Conservation (phyloP, 2,113 vertebrate species). For the Cnemophilus loriae region DNA sequence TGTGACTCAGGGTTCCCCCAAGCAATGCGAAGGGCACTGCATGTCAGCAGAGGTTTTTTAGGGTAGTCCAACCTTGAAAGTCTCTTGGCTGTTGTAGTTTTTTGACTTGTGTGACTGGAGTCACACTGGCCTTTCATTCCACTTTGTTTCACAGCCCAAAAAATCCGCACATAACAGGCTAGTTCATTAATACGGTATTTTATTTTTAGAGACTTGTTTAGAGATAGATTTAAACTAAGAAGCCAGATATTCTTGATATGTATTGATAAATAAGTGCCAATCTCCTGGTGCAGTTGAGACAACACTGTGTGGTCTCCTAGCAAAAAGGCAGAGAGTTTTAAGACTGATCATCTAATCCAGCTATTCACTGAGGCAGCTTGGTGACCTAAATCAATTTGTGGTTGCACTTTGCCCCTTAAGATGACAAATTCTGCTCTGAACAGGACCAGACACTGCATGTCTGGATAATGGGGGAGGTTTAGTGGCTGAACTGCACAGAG, state of each 20-base stretch:
- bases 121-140: neutral
- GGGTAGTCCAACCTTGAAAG: neutral
- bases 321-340: neutral
- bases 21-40: neutral
- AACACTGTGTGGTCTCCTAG: neutral
- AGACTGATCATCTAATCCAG: neutral
- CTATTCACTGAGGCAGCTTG: neutral
- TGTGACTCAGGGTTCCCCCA: neutral
- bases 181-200: neutral
- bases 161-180: neutral
- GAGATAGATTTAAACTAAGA: neutral
- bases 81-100: neutral
- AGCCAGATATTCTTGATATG: neutral
- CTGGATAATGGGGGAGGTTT: neutral
- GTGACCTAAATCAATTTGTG: neutral
- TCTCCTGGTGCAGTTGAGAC: neutral
- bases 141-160: neutral
- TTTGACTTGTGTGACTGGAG: neutral
- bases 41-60: neutral
- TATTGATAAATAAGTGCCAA: neutral
- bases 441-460: neutral
- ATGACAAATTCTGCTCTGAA: neutral
- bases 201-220: neutral
- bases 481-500: neutral
- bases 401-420: neutral